These are phyloP conservation scores for Lasius platythorax DNA, from an alignment of 2,888 invertebrate species.

Conservation along the genomic window DNA sequence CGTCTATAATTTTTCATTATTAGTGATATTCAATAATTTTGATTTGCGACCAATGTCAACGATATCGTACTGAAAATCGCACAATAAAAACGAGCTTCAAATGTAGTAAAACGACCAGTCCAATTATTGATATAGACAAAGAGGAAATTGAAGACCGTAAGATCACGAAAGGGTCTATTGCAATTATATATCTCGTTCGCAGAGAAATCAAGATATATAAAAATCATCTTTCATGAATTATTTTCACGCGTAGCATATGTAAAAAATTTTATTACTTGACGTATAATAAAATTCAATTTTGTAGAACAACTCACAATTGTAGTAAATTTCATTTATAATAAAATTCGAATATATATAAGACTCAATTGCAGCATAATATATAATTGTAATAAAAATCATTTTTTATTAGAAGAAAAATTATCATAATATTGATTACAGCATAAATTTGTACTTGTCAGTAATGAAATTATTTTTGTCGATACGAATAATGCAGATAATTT, in stretches of 20 bases:
- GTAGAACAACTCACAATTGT: not conserved
- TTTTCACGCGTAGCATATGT: not conserved
- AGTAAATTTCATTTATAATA: not conserved
- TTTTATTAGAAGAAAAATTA: not conserved
- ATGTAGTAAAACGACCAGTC: slow-evolving; percentile 13
- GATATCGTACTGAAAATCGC: slow-evolving; percentile 23
- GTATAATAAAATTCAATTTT: not conserved
- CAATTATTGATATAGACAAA: slow-evolving; percentile 20
- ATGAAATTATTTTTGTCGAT: not conserved
- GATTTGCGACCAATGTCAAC: not conserved
- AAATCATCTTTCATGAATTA: slow-evolving; percentile 1
- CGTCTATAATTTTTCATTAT: not conserved
- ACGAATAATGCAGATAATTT: slow-evolving; percentile 26
- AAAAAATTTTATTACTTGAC: not conserved
- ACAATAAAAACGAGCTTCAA: slow-evolving; percentile 29
- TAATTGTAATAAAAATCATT: not conserved
- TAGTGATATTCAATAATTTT: not conserved
- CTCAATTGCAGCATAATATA: not conserved
- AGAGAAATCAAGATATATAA: not conserved
- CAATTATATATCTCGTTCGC: not conserved
- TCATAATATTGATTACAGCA: not conserved
- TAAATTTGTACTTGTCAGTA: not conserved
- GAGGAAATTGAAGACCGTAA: slow-evolving; percentile 30
- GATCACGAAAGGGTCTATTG: slow-evolving; percentile 14
- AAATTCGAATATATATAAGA: not conserved